These are phyloP conservation scores for Gila robusta DNA, from an alignment of 2,797 vertebrate genomes.

Conservation along the genomic window DNA sequence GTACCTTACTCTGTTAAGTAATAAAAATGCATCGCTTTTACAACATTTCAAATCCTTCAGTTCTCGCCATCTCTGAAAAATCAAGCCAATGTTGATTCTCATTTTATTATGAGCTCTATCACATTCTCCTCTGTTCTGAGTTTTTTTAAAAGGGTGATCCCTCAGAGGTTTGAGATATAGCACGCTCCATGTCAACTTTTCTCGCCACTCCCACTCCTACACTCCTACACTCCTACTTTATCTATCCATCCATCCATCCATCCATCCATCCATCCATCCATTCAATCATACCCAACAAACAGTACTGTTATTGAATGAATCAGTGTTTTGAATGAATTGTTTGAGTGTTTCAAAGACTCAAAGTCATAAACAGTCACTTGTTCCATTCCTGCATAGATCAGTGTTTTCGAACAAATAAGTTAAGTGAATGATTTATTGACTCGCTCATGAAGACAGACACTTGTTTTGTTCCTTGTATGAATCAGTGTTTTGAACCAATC, in stretches of 20 bases:
- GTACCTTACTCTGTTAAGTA: too few relatives aligned
- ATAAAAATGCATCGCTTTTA: not conserved
- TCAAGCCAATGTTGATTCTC: too few relatives aligned
- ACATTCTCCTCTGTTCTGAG: not conserved
- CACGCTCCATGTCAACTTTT: too few relatives aligned
- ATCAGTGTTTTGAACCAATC: constrained; percentile 9
- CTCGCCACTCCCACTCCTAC: too few relatives aligned
- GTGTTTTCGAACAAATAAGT: not conserved
- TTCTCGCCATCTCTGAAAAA: not conserved
- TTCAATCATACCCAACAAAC: not conserved
- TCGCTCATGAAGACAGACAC: not conserved
- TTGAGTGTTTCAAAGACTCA: not conserved
- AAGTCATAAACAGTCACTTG: not conserved
- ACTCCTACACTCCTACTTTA: too few relatives aligned
- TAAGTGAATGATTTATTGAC: not conserved
- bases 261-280: not conserved
- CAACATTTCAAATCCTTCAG: not conserved
- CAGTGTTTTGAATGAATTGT: not conserved
- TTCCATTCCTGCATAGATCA: not conserved
- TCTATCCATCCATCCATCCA: too few relatives aligned
- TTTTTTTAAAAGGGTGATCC: too few relatives aligned
- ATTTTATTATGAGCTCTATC: too few relatives aligned
- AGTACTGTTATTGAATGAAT: not conserved
- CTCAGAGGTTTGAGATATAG: too few relatives aligned
- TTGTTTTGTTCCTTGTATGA: not conserved